Evolutionary conservation across 2,113 vertebrate species (phyloP), one percentile per base, ranked within the genome.

Genomic region (Ceyx cyanopectus): DNA sequence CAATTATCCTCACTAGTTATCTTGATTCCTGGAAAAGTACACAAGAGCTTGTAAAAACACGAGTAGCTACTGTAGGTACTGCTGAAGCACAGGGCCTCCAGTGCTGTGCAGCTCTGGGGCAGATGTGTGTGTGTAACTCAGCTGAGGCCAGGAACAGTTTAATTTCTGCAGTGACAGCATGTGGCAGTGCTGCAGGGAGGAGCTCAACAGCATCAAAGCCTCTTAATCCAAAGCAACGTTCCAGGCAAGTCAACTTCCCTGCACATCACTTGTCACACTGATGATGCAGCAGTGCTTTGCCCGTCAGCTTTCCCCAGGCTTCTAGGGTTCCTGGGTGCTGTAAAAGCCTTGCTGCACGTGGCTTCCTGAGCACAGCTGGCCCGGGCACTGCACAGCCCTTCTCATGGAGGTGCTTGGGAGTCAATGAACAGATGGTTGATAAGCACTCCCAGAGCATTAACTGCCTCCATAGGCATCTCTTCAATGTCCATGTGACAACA

Each of bases 401-500:
- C 69, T 91, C 74, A 84, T 4, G 5, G 45, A 76, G 34, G 74
- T 45, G 37, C 22, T 70, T 69, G 37, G 22, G 78, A 94, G 41
- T 63, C 89, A 81, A 43, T 29, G 88, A 96, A 93, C 95, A 95
- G 95, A 95, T 94, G 96, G 85, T 43, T 93, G 85, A 88, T 40
- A 40, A 91, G 77, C 69, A 45, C 54, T 91, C 89, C 57, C 76
- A 78, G 61, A 89, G 73, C 54, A 88, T 75, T 63, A 86, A 57
- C n/a, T 79, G 69, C 66, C 82, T 90, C 85, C 69, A 78, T 0
- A 9, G 70, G 58, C 91, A 91, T 68, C 75, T 88, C 58, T 56
- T 86, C 43, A 81, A 94, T 1, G 32, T 92, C 69, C 85, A 27
- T 54, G 58, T 86, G 85, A 88, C 85, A 90, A 75, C 50, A 54